Evolutionary conservation across 2,797 vertebrate genomes (phyloP).

Genomic region (Hirundo rustica): DNA sequence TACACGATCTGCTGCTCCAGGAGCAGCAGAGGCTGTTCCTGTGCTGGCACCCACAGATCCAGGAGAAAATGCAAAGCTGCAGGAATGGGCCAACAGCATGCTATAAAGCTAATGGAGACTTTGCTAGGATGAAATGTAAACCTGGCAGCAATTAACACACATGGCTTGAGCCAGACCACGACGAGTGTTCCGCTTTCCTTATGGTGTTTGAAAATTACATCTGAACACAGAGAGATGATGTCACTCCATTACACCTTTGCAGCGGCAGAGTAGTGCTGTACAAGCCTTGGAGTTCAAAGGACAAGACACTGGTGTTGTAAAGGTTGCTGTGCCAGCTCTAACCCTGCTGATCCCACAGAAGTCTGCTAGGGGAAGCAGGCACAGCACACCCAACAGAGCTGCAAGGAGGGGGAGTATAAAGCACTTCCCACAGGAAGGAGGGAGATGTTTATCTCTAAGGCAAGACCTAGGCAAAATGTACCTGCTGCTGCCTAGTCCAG

Average conservation of each 20-base stretch:
- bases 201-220: not conserved
- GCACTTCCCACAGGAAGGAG: not conserved
- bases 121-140: not conserved
- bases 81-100: not conserved
- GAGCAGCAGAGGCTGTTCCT: not conserved
- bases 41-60: not conserved
- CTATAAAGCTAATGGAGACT: not conserved
- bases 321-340: not conserved
- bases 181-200: fast-evolving
- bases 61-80: not conserved
- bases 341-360: not conserved
- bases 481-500: not conserved
- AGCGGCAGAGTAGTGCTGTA: not conserved
- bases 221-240: not conserved
- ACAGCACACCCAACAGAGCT: fast-evolving
- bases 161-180: not conserved
- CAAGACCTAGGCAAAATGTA: fast-evolving
- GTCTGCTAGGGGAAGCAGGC: not conserved
- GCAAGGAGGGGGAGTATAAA: not conserved
- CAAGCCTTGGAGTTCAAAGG: fast-evolving
- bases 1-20: fast-evolving
- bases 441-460: not conserved
- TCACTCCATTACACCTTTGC: fast-evolving
- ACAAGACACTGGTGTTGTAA: not conserved
- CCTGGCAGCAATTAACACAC: not conserved